A percentile compares a stretch with the other conserved stretches of the same genome.
These are phyloP conservation scores for Atrichornis clamosus DNA, from an alignment of 2,113 vertebrate genomes.

Conservation along the genomic window DNA sequence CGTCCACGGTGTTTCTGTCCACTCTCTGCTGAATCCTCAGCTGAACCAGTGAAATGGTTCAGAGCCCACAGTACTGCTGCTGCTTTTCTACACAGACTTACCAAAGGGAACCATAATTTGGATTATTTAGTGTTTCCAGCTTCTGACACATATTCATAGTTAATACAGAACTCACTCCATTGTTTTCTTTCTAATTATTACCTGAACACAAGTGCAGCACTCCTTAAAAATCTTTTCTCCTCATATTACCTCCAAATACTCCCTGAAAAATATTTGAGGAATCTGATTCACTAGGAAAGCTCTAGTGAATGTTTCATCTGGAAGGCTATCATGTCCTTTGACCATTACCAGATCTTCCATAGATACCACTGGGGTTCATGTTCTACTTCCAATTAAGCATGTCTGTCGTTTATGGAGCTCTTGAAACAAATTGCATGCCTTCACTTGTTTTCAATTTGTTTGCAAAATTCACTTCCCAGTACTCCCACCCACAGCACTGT, in stretches of 20 bases:
- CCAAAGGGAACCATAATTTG: not conserved
- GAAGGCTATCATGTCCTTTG: not conserved
- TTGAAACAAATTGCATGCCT: not conserved
- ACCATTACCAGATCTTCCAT: not conserved
- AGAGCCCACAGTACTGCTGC: not conserved
- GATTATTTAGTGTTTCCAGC: not conserved
- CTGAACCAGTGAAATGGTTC: not conserved
- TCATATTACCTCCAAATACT: not conserved
- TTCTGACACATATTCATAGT: not conserved
- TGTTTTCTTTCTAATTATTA: not conserved
- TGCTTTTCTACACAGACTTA: not conserved
- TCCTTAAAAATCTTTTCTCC: not conserved
- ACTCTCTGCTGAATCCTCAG: not conserved
- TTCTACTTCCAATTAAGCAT: not conserved
- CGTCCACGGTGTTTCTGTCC: not conserved
- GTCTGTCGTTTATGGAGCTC: not conserved
- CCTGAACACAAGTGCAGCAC: not conserved
- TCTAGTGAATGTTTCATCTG: not conserved
- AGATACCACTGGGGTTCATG: not conserved
- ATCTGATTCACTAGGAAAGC: not conserved
- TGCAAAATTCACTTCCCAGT: not conserved
- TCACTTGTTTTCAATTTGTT: not conserved
- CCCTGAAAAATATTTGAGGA: not conserved
- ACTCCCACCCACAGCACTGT: not conserved
- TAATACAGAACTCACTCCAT: not conserved